Base-by-base conservation (phyloP, 2,888 invertebrate species). In the Noctuana brunneofusca region DNA sequence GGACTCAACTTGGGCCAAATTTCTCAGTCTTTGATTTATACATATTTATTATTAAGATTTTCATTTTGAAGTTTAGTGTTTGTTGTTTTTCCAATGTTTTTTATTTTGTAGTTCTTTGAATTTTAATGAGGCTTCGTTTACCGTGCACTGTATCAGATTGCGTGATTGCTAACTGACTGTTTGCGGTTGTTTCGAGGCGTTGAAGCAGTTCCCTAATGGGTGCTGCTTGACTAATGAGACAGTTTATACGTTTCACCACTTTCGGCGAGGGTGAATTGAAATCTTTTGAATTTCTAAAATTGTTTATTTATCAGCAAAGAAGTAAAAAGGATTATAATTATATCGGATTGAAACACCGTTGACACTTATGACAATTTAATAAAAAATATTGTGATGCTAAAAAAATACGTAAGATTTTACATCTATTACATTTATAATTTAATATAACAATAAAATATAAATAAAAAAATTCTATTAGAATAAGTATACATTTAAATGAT, bases 91-190 rank as follows among this genome's bases (percentile, higher is more conserved):
- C 11, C 6, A 35, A 5, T n/a, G 22, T 11, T 22, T 14, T 20
- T n/a, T 58, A 0, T 20, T 52, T 3, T 59, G 12, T 12, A 20
- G 6, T 24, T 24, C 16, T 9, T 54, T 54, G 48, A 24, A 46
- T 54, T 54, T 48, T 3, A 60, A 18, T 32, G 54, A 48, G 35
- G 27, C 38, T 46, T 18, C 53, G 22, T 54, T 41, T 54, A 38
- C 59, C 48, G 32, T n/a, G n/a, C 48, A 32, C 14, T 54, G 24
- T 60, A 54, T 54, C 60, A 54, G 54, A 54, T 60, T 24, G 60
- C 60, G 62, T 62, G 62, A 55, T 62, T 41, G 38, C 41, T 62
- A 56, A 56, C 49, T 50, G 49, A 56, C 52, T 62, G 55, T 56
- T 62, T 41, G 55, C 30, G 49, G 60, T 55, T 50, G 60, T 54